Base-by-base conservation (phyloP, 2,113 vertebrate genomes). In the Leucopsar rothschildi region DNA sequence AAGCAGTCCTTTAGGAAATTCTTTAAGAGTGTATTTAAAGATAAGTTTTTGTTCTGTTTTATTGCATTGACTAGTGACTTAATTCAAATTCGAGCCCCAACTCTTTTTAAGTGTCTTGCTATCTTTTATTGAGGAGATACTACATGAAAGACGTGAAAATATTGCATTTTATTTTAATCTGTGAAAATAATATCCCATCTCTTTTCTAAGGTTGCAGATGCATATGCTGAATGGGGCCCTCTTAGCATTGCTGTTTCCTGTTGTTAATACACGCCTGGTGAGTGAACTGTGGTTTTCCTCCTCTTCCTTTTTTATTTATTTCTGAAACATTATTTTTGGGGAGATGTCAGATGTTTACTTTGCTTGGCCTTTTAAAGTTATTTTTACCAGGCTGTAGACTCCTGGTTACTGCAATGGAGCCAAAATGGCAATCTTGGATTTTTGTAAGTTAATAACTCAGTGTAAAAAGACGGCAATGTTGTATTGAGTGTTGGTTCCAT, bases 221-320 rank as follows among this genome's bases (percentile, higher is more conserved):
- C 99, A 99, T 78, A 99, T 99, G 99, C 94, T 99, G 92, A 99
- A 99, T 69, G 99, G 99, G 7, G 99, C 99, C 1, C 98, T 99
- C 47, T 89, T 99, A 95, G 99, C 99, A 24, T 87, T 99, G 91
- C 98, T 99, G 86, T 99, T 99, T 90, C 99, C 99, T 47, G 99
- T 99, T 33, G 98, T 99, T 95, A 99, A 99, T 96, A 99, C 99
- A 5, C 98, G 99, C 83, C 96, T 99, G 98, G 99, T 99, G 96
- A 99, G 99, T 98, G 86, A 47, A 14, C 8, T 55, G 19, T 50
- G 45, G 11, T 55, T 63, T 52, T 59, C 8, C 37, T 59, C 6
- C 21, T 80, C 33, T 19, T 80, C 12, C 23, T 73, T 23, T 61
- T 47, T 27, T 27, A 31, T 91, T 79, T 79, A 13, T 90, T 88